Base-by-base conservation (phyloP, 2,888 invertebrate species). In the Xylocampa areola region DNA sequence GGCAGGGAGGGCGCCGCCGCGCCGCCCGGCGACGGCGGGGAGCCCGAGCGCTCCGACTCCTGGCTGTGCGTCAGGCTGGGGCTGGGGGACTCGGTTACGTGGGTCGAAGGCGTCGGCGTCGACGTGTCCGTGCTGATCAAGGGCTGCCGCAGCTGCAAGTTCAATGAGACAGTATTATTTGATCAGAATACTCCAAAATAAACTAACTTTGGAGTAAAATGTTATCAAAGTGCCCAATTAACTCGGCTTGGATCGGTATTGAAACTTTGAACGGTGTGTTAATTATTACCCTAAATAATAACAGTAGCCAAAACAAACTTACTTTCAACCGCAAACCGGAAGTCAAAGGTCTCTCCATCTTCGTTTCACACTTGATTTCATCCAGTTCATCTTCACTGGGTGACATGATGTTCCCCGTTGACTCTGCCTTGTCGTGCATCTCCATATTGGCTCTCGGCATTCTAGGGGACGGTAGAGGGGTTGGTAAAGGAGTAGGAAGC, bases 401-500 rank as follows among this genome's bases (percentile, higher is more conserved):
- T 0, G 91, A 91, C 13, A 89, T 68, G 44, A 83, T 85, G 0
- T 84, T 87, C 1, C 68, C 76, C 11, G 81, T 82, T 1, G 87
- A 85, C 52, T 88, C 90, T 29, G 77, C 86, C 48, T 88, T 89
- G 2, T 43, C 63, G 43, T 90, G 87, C 14, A 81, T 68, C 30
- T 92, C 91, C 59, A 88, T 84, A 49, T 77, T 88, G 44, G 81
- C 92, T 79, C 88, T 91, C 70, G 86, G 94, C 93, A 88, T 90
- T 47, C 83, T 91, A 57, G 83, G 95, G 55, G 86, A 94, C 54
- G 85, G 93, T 14, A 96, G 90, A 0, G 96, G 97, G 0, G 96
- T 96, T 10, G 96, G 94, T 11, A 96, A 94, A 2, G 96, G 96
- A 10, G 96, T 96, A 0, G 94, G 92, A 0, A 94, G 85, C 0